Base-by-base conservation (phyloP, 2,888 invertebrate genomes). In the Leptodirus hochenwartii region DNA sequence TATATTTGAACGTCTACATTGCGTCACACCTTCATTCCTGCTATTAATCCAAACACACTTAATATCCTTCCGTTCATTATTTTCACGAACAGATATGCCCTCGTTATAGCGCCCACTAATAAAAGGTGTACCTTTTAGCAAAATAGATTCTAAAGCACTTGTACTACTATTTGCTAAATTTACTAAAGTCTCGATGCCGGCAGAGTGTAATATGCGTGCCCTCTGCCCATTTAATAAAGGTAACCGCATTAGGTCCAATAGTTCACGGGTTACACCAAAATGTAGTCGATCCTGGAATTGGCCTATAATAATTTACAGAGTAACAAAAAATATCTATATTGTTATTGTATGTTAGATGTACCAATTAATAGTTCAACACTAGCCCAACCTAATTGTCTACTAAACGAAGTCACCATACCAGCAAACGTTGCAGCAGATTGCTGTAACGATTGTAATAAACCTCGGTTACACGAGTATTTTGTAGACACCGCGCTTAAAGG, bases 341-440 rank as follows among this genome's bases (percentile, higher is more conserved):
- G n/a, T n/a, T n/a, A n/a, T n/a, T n/a, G n/a, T n/a, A n/a, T n/a
- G n/a, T n/a, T n/a, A n/a, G n/a, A n/a, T n/a, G n/a, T n/a, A n/a
- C n/a, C n/a, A 23, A 98, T 67, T 22, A 98, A 61, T 38, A 88
- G 60, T 51, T 91, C 82, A 46, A 98, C 64, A 49, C 79, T 84
- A 39, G 69, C 69, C 95, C 96, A 98, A 14, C 91, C 87, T 8
- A 98, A 59, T 30, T 88, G 77, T 37, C 69, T 71, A 53, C 93
- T 90, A 58, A 98, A 96, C n/a, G 84, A 74, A 3, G 91, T 88
- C 2, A 96, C 84, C 81, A 95, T 95, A 79, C 82, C 84, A 31
- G 95, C 91, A 66, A 93, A 95, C 17, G 90, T 88, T 17, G 95
- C 78, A 2, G 95, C 80, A 32, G 82, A 77, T 53, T 93, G 91